Evolutionary conservation across 2,888 invertebrate species (phyloP).

Genomic region (Alloscopus bannaensis): DNA sequence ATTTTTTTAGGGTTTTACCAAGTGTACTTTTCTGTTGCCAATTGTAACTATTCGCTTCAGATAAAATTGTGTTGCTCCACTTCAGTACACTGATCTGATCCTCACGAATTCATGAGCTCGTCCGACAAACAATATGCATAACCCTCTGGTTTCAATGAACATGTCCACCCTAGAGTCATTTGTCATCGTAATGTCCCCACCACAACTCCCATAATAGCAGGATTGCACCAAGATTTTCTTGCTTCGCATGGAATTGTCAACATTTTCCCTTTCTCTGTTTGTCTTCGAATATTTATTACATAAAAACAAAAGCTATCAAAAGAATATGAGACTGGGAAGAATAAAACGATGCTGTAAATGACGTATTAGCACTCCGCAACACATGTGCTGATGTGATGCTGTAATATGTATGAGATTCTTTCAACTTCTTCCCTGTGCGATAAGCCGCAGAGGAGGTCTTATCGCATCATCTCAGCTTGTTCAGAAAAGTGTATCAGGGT

Average conservation of each 20-base stretch:
- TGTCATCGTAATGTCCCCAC: too few species aligned
- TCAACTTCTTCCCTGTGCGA: slow-evolving; percentile 60
- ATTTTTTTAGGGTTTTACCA: too few species aligned
- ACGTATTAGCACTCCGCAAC: neutral
- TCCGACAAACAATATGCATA: too few species aligned
- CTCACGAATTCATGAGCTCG: too few species aligned
- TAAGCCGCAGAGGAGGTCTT: slow-evolving; percentile 38
- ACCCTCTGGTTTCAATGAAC: too few species aligned
- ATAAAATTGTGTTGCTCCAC: too few species aligned
- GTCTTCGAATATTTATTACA: neutral
- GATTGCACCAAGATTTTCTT: too few species aligned
- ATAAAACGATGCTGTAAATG: slow-evolving; percentile 12
- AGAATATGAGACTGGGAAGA: slow-evolving; percentile 23
- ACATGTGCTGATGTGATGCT: neutral
- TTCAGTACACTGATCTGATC: too few species aligned
- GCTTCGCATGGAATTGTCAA: neutral
- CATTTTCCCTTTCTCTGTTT: neutral
- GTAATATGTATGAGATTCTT: slow-evolving; percentile 25
- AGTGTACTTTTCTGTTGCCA: too few species aligned
- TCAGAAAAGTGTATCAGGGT: slow-evolving; percentile 65
- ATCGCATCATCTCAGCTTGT: slow-evolving; percentile 63
- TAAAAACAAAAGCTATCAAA: neutral
- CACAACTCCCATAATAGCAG: too few species aligned
- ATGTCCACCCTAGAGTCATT: too few species aligned
- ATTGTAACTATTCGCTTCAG: too few species aligned